Evolutionary conservation across 2,797 vertebrate genomes (phyloP), one percentile per base, ranked within the genome.

Genomic region (Notoglanidium macrostoma): DNA sequence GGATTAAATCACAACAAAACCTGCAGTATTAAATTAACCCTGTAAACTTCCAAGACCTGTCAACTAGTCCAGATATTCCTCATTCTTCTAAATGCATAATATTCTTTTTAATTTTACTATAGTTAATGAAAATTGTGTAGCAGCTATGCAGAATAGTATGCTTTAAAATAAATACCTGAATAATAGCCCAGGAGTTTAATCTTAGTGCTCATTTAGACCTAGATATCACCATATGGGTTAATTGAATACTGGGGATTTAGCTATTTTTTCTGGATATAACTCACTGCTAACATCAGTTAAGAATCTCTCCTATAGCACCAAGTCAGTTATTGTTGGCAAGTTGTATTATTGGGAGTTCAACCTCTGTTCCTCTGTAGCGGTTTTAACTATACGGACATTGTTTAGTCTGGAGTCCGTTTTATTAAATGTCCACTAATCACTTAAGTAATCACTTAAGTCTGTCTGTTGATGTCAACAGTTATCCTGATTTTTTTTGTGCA

Each of bases 11-110:
- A 26, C 44, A 32, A 35, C 7, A 77, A 67, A 68, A 83, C 17
- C 26, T 68, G 29, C 81, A 68, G 63, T 83, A 32, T 23, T 83
- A 2, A 67, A 83, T 83, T 83, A 83, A 83, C 63, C 46, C 65
- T 51, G 44, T 29, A 32, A 49, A 65, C 4, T 21, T 51, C 23
- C 5, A 51, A 32, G 46, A 83, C 3, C 9, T 21, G 23, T 67
- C 17, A 67, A 9, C n/a, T 29, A n/a, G 5, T 6, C n/a, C 4
- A 51, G 17, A 83, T 51, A 67, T 21, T 83, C 15, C 29, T 67
- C 6, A 83, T 51, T 70, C 46, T 35, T 83, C 1, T 35, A 68
- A 67, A 46, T 68, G 29, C 19, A 54, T 35, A 68, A 1, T 35
- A 54, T 35, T 70, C 1, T 67, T 23, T 51, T n/a, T 51, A 49